Conservation (phyloP, 2,888 invertebrate species). For the Myopa testacea region DNA sequence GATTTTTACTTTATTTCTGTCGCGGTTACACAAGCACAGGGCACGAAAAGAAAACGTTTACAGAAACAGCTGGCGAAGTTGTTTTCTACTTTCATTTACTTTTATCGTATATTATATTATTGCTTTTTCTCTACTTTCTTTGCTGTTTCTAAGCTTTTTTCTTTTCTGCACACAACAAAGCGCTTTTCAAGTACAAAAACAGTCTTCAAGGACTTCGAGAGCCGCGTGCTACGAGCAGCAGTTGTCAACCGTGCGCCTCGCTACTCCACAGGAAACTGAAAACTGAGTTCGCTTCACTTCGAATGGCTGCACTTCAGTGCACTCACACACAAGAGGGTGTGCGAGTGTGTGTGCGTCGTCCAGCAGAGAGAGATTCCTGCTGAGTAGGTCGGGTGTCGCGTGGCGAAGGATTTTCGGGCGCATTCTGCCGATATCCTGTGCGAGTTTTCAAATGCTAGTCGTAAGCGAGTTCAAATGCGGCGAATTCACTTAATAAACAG, state of each 20-base stretch:
- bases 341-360: constrained; percentile 4
- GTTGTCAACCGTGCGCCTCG: constrained; percentile 18
- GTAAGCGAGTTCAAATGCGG: constrained; percentile 9
- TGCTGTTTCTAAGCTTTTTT: neutral
- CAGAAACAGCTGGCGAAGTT: neutral
- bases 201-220: constrained; percentile 17
- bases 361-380: no score
- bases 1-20: constrained; percentile 22
- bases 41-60: neutral
- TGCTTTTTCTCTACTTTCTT: neutral
- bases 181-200: neutral
- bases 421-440: constrained; percentile 21
- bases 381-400: neutral
- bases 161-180: neutral
- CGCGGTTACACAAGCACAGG: neutral
- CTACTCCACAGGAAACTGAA: constrained; percentile 30
- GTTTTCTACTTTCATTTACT: no score
- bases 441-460: neutral
- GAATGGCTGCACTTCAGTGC: constrained; percentile 2
- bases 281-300: constrained; percentile 10
- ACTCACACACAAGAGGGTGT: neutral
- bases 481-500: constrained; percentile 12
- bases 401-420: neutral
- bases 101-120: neutral
- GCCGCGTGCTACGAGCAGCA: constrained; percentile 5